Conservation (phyloP, 2,888 invertebrate genomes). For the Bombylius major region DNA sequence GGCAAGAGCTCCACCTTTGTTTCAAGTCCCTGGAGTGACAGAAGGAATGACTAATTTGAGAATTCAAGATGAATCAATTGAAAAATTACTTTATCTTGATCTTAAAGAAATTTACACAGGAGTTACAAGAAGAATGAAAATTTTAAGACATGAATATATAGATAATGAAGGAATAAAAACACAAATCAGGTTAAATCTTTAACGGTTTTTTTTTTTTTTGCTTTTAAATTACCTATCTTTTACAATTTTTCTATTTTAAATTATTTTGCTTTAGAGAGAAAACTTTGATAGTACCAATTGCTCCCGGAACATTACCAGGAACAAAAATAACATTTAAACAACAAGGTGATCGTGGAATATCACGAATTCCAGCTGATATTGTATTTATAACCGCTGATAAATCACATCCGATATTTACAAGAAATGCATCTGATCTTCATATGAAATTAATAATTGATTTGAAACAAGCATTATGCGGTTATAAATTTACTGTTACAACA, state of each 20-base stretch:
- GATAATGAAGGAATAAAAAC: conserved; percentile 49
- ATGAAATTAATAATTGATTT: conserved; percentile 48
- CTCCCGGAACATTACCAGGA: conserved; percentile 59
- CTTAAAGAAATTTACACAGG: conserved; percentile 57
- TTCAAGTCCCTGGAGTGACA: conserved; percentile 36
- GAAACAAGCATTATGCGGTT: conserved; percentile 59
- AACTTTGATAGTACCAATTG: conserved; percentile 59
- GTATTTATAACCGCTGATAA: conserved; percentile 61
- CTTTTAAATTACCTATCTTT: not conserved
- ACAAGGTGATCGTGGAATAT: conserved; percentile 68
- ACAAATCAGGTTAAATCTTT: conserved; percentile 37
- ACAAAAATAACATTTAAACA: conserved; percentile 62
- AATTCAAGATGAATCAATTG: conserved; percentile 47
- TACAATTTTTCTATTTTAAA: not conserved
- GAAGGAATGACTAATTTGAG: conserved; percentile 26
- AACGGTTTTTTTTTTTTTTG: not conserved
- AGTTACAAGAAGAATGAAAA: conserved; percentile 72
- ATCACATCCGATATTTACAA: conserved; percentile 50
- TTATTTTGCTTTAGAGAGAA: conserved; percentile 41
- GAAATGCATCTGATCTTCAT: conserved; percentile 55
- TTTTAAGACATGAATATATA: conserved; percentile 54
- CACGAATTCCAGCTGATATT: conserved; percentile 53
- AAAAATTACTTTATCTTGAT: conserved; percentile 44
- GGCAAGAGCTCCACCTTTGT: conserved; percentile 47
- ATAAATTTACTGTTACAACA: conserved; percentile 50